Evolutionary conservation across 2,888 invertebrate species (phyloP).

Genomic region (Coleophora deauratella): DNA sequence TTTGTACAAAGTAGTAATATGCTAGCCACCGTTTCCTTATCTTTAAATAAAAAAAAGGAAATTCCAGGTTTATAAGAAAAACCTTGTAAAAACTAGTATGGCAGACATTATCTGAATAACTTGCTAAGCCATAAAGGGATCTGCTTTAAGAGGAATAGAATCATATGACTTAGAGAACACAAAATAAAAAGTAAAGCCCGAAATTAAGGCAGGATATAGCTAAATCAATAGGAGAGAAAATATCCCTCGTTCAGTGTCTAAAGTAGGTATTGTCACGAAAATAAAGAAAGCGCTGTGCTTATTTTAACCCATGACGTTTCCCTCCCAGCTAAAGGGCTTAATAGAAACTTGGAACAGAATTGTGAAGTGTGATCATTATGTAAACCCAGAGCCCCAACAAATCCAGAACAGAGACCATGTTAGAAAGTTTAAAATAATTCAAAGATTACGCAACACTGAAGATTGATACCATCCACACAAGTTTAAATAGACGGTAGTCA

Average conservation of each 20-base stretch:
- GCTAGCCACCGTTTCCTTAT: too few species aligned
- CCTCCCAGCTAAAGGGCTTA: not conserved
- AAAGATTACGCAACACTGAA: constrained; percentile 14
- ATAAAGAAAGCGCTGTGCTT: constrained; percentile 3
- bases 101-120: too few species aligned
- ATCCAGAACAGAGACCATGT: constrained; percentile 12
- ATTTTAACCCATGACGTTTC: not conserved
- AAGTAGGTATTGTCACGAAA: not conserved
- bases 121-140: too few species aligned
- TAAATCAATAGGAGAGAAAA: not conserved
- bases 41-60: not conserved
- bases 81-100: not conserved
- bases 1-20: too few species aligned
- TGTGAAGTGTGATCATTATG: constrained; percentile 4
- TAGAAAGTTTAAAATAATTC: constrained; percentile 13
- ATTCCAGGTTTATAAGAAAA: not conserved
- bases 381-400: constrained; percentile 6
- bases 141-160: too few species aligned
- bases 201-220: constrained; percentile 4
- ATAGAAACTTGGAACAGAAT: not conserved
- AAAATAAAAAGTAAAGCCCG: constrained; percentile 7
- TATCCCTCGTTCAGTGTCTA: not conserved
- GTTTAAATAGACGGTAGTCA: constrained; percentile 2
- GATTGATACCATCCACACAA: constrained; percentile 5
- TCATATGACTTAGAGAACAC: not conserved